Base-by-base conservation (phyloP, 2,888 invertebrate genomes). In the Amaurobius ferox region DNA sequence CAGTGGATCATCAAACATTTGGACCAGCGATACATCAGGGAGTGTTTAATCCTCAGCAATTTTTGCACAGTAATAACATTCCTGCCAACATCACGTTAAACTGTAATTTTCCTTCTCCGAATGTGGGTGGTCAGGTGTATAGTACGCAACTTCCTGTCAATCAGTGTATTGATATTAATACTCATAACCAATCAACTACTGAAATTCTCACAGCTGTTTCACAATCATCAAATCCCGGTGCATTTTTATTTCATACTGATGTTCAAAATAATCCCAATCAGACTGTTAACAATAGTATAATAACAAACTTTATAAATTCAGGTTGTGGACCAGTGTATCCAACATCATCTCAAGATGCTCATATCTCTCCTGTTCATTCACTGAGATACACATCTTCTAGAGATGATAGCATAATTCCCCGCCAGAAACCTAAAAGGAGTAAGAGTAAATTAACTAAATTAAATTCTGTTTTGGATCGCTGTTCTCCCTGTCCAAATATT, bases 401-500 rank as follows among this genome's bases (percentile, higher is more conserved):
- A 30, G 78, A 70, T n/a, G 83, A 79, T 67, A 30, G 68, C 26
- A 1, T 80, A 23, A 35, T 23, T 16, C 70, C 79, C 11, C 55
- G 81, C 16, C 78, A 73, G 23, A 87, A 81, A 67, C 19, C 74
- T 23, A 88, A 88, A 55, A 88, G 87, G n/a, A 71, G 71, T 13
- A 89, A 88, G 71, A 39, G 70, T 0, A 88, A 88, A 79, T 67
- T 30, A 29, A 70, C 16, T 30, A 88, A 89, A 80, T 71, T 86
- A 26, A 85, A 76, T 55, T 91, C 88, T 62, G 71, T 88, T 77
- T 67, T 90, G 19, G 89, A 89, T 71, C 88, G 90, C 30, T 88
- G 88, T 28, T 90, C 92, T 29, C 93, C 93, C 23, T 93, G 93
- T 92, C 93, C 93, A 32, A 94, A 94, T 90, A 92, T 94, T 81